Conservation (phyloP, 2,113 vertebrate species). For the Miniopterus natalensis region DNA sequence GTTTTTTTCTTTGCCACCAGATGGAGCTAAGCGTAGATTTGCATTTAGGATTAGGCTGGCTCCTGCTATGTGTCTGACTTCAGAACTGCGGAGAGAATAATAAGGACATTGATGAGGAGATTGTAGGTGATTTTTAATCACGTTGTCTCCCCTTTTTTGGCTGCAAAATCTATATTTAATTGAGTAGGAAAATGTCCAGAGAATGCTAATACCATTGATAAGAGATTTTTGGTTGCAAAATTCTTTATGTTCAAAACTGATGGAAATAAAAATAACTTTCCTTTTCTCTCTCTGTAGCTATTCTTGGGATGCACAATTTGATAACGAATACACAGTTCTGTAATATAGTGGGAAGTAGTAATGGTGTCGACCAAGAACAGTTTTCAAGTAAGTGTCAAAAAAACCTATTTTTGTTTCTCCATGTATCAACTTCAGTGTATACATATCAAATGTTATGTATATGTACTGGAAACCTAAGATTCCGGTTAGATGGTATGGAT, state of each 20-base stretch:
- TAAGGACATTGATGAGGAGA: background rate
- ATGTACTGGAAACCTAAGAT: background rate
- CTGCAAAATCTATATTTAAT: background rate
- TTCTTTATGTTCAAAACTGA: conserved; percentile 24
- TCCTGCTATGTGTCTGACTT: conserved; percentile 9
- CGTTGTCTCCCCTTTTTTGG: background rate
- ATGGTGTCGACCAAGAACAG: conserved; percentile 88
- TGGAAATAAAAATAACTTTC: background rate
- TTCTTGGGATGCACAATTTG: conserved; percentile 97
- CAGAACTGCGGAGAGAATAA: background rate
- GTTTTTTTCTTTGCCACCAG: conserved; percentile 52
- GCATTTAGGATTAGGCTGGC: background rate
- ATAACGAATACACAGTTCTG: conserved; percentile 93
- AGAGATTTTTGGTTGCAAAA: background rate
- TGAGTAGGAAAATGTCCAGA: conserved; percentile 33
- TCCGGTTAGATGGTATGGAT: background rate
- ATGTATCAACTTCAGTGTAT: background rate
- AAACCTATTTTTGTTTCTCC: conserved; percentile 38
- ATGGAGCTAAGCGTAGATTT: conserved; percentile 30
- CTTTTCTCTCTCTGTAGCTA: conserved; percentile 89
- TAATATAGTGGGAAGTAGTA: conserved; percentile 89
- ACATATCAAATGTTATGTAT: background rate
- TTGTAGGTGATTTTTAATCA: background rate
- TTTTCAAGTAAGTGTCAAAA: conserved; percentile 89
- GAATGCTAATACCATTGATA: conserved; percentile 34